Conservation (phyloP, 2,113 vertebrate genomes). For the Rattus norvegicus region DNA sequence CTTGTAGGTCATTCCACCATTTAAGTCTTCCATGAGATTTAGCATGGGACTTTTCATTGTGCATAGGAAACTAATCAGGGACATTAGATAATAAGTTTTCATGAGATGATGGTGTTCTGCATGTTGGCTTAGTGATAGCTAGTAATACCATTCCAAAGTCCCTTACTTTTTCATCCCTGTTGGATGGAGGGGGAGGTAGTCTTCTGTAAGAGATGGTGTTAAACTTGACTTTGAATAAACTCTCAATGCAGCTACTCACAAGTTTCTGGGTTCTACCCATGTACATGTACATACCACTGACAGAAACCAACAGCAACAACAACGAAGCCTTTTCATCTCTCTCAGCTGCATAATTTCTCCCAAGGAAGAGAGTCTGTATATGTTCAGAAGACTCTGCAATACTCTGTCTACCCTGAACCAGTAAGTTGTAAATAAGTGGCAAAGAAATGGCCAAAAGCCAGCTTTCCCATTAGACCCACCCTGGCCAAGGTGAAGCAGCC, state of each 20-base stretch:
- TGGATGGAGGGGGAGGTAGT: slow-evolving; percentile 21
- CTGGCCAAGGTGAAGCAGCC: background rate
- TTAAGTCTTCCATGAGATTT: slow-evolving; percentile 61
- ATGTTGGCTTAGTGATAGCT: slow-evolving; percentile 35
- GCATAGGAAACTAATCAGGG: slow-evolving; percentile 44
- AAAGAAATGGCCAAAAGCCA: background rate
- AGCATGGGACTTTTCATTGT: slow-evolving; percentile 52
- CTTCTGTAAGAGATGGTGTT: background rate
- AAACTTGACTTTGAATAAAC: background rate
- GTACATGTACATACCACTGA: background rate
- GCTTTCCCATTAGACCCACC: background rate
- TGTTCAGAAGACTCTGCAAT: background rate
- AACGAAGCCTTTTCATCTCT: background rate
- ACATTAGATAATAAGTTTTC: slow-evolving; percentile 50
- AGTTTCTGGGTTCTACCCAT: background rate
- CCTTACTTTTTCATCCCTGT: slow-evolving; percentile 48
- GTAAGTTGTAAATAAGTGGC: background rate
- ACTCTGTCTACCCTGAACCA: background rate
- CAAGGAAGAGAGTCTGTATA: background rate
- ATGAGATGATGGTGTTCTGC: slow-evolving; percentile 49
- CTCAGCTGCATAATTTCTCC: background rate
- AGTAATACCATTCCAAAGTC: slow-evolving; percentile 41
- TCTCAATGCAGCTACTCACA: background rate
- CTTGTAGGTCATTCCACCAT: slow-evolving; percentile 55
- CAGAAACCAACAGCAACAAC: background rate